Evolutionary conservation across 2,113 vertebrate genomes (phyloP), one percentile per base, ranked within the genome.

Genomic region (Sinocyclocheilus anophthalmus): DNA sequence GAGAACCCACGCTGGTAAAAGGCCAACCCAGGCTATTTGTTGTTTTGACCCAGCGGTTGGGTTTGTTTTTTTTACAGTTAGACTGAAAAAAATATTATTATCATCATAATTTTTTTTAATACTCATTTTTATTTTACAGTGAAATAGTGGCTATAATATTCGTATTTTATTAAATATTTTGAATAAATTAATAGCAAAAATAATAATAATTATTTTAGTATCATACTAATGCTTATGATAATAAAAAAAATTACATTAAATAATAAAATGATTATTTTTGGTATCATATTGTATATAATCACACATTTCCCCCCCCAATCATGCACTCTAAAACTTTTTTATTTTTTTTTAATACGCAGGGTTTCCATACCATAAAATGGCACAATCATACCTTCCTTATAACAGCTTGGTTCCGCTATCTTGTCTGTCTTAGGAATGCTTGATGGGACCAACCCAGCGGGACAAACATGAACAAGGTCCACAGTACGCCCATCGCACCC

Each of bases 381-480:
- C 57, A n/a, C 57, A 61, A 61, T n/a, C 5, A 3, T 1, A n/a
- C 5, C 39, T 67, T n/a, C 30, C 18, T 26, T 76, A n/a, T n/a
- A n/a, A 70, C 18, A 61, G 57, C 39, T 85, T 55, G 48, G 45
- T 70, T 59, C 18, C 48, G 73, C 50, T 33, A 16, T n/a, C 30
- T 33, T 33, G 30, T 33, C 30, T 33, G 86, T 87, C 87, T 83
- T 83, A 61, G 70, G 89, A 65, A 86, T 55, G 50, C 82, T 89
- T 67, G 42, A 67, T 50, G 53, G 86, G 82, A 90, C 73, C 73
- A 76, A 90, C 92, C 88, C 76, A 90, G 78, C 5, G 11, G 86
- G 84, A 65, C 91, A 91, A 92, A 90, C 61, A 67, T 80, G 76
- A 89, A 86, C 90, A 92, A 93, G 93, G 93, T 93, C 91, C 91